Percentiles rank a stretch among this genome's conserved stretches.
Evolutionary conservation across 37 sponge, comb jelly and placozoan species (phyloP).

Genomic region (Mnemiopsis leidyi): DNA sequence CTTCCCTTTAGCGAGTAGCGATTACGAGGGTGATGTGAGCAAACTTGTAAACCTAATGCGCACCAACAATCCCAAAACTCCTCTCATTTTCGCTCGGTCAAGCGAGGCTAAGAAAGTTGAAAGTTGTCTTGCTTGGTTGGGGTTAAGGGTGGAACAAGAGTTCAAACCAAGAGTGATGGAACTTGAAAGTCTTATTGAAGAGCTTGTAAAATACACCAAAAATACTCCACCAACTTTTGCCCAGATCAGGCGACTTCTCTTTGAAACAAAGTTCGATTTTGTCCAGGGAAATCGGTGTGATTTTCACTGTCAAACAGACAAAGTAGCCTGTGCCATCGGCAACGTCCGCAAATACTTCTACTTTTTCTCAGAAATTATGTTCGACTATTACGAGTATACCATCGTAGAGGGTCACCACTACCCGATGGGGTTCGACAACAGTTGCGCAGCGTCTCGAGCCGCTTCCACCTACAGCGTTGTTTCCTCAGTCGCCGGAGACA

Average conservation of each 20-base stretch:
- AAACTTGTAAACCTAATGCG: background rate
- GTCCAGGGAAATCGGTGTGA: conserved; percentile 30
- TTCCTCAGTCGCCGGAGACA: conserved; percentile 13
- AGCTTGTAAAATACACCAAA: background rate
- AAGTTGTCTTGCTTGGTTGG: conserved; percentile 32
- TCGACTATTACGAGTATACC: conserved; percentile 15
- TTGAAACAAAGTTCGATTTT: conserved; percentile 55
- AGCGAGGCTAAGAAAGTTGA: conserved; percentile 53
- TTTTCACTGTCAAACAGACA: conserved; percentile 17
- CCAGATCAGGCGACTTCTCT: conserved; percentile 58
- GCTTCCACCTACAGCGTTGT: background rate
- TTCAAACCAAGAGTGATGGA: conserved; percentile 27
- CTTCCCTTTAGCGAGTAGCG: conserved; percentile 29
- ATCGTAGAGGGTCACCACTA: conserved; percentile 18
- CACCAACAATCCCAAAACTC: background rate
- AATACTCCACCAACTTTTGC: conserved; percentile 34
- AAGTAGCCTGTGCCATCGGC: conserved; percentile 31
- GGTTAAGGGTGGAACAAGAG: conserved; percentile 7
- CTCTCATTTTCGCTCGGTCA: conserved; percentile 16
- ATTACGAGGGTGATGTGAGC: conserved; percentile 12
- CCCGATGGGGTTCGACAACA: background rate
- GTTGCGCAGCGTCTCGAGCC: background rate
- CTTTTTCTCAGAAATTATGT: conserved; percentile 34
- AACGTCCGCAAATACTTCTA: conserved; percentile 29
- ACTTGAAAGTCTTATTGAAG: conserved; percentile 35